Evolutionary conservation across 2,888 invertebrate species (phyloP).

Genomic region (Limnephilus lunatus): DNA sequence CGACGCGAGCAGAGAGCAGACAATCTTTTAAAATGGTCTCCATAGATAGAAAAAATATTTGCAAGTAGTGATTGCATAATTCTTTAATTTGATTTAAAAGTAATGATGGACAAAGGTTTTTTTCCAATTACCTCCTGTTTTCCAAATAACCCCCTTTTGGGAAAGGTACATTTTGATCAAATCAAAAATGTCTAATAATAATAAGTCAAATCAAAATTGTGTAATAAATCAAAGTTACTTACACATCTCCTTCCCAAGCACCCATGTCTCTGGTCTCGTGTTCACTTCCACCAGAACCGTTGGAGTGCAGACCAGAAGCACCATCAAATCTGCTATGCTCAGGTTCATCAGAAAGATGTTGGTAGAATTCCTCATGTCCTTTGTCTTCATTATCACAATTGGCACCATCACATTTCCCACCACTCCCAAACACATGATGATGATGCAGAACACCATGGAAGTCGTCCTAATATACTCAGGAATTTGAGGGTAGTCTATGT

Average conservation of each 20-base stretch:
- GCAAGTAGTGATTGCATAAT: no score
- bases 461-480: conserved; percentile 92
- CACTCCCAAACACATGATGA: conserved; percentile 93
- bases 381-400: conserved; percentile 92
- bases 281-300: conserved; percentile 96
- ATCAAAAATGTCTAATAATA: no score
- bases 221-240: conserved; percentile 76
- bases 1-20: no score
- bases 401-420: conserved; percentile 96
- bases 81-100: no score
- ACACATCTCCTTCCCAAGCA: conserved; percentile 95
- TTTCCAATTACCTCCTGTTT: no score
- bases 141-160: neutral
- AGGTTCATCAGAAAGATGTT: conserved; percentile 96
- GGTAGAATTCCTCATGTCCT: conserved; percentile 96
- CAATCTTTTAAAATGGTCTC: no score
- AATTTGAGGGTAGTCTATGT: conserved; percentile 77
- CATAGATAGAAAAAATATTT: no score
- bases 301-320: conserved; percentile 93
- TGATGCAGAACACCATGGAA: conserved; percentile 91
- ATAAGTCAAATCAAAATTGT: neutral
- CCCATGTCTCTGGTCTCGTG: conserved; percentile 94
- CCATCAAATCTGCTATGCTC: conserved; percentile 94
- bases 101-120: no score
- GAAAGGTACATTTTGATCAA: neutral